Evolutionary conservation across 2,888 invertebrate genomes (phyloP).

Genomic region (Lasioglossum lativentre): DNA sequence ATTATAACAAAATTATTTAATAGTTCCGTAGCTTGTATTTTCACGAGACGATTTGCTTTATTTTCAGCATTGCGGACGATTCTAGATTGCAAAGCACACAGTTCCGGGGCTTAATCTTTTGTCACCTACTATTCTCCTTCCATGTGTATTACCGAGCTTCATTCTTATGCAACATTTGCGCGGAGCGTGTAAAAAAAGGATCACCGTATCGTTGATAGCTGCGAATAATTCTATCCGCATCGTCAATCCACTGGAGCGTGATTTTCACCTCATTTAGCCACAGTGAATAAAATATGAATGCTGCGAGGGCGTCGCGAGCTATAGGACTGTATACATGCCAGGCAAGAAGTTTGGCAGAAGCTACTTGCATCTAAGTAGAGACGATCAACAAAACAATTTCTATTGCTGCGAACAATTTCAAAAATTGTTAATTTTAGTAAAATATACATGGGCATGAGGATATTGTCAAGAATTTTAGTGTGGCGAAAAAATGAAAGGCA

Average conservation of each 20-base stretch:
- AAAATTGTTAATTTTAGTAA: too few relatives aligned
- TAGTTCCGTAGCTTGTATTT: background rate
- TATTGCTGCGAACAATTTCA: too few relatives aligned
- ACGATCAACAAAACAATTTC: too few relatives aligned
- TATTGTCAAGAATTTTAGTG: background rate
- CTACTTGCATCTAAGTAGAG: too few relatives aligned
- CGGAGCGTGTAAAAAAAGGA: slow-evolving; percentile 10
- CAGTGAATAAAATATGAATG: slow-evolving; percentile 64
- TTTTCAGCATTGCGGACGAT: background rate
- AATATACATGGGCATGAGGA: too few relatives aligned
- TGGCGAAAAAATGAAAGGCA: background rate
- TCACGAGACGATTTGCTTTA: background rate
- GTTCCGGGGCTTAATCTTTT: background rate
- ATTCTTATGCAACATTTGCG: slow-evolving; percentile 17
- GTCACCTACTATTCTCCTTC: background rate
- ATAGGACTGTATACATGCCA: slow-evolving; percentile 24
- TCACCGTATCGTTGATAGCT: slow-evolving; percentile 26
- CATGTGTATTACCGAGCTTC: background rate
- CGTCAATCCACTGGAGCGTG: slow-evolving; percentile 71
- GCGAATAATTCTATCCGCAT: slow-evolving; percentile 48
- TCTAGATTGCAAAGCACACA: background rate
- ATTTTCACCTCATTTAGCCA: slow-evolving; percentile 75
- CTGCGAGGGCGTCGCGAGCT: slow-evolving; percentile 44
- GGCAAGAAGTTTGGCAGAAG: background rate
- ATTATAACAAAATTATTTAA: background rate